These are phyloP conservation scores for Paratilapia polleni DNA, from an alignment of 2,113 vertebrate species.

Conservation along the genomic window DNA sequence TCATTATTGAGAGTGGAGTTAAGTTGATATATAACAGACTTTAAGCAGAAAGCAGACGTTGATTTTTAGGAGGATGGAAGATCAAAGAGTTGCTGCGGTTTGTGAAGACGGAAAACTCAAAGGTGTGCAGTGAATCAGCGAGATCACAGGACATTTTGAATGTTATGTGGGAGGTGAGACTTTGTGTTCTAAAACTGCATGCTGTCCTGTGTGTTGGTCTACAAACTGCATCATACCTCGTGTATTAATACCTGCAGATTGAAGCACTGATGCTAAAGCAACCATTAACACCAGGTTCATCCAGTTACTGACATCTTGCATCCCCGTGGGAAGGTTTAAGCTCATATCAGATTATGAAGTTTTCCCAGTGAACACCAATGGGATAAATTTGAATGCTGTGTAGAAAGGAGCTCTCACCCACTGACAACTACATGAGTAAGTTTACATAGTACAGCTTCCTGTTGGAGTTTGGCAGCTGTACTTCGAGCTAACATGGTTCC, in stretches of 20 bases:
- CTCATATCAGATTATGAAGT: background rate
- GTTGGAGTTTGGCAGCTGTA: conserved; percentile 1
- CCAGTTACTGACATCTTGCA: background rate
- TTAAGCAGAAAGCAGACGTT: background rate
- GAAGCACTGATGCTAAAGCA: background rate
- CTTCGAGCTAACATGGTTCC: background rate
- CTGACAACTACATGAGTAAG: background rate
- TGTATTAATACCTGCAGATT: conserved; percentile 14
- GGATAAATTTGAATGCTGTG: background rate
- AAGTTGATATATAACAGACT: background rate
- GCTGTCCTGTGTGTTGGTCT: no score
- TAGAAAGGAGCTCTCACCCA: background rate
- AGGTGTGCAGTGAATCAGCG: conserved; percentile 7
- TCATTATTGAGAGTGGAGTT: background rate
- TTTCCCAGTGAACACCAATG: background rate
- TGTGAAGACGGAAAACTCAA: conserved; percentile 36
- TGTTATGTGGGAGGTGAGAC: background rate
- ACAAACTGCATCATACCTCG: background rate
- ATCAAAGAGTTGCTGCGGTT: conserved; percentile 1
- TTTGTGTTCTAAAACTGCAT: no score
- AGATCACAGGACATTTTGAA: conserved; percentile 19
- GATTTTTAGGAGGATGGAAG: background rate
- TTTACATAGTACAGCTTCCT: background rate
- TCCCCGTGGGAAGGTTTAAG: background rate
- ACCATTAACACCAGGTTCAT: background rate